Percentiles rank a stretch among this genome's conserved stretches.
These are phyloP conservation scores for Cryptocephalus primarius DNA, from an alignment of 2,888 invertebrate genomes.

Conservation along the genomic window DNA sequence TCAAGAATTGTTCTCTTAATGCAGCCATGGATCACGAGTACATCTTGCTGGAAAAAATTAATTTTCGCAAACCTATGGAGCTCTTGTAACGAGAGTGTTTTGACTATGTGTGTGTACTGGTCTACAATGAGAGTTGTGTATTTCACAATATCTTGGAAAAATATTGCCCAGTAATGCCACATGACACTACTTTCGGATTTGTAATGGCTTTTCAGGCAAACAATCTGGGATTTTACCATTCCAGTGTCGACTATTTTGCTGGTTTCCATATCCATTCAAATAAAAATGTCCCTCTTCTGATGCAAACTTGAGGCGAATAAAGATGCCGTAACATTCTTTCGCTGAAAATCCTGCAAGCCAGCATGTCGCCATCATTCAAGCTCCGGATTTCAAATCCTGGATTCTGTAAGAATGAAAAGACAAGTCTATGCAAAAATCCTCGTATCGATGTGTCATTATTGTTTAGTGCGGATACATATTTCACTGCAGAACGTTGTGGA, in stretches of 20 bases:
- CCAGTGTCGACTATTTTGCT: not conserved
- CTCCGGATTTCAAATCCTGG: not conserved
- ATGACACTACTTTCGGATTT: not conserved
- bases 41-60: no score
- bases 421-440: not conserved
- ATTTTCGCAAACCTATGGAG: no score
- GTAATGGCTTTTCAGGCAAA: not conserved
- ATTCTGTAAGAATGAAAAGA: no score
- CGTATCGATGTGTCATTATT: not conserved
- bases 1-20: no score
- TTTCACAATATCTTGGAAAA: no score
- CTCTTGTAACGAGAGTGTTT: not conserved
- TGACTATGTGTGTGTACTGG: not conserved
- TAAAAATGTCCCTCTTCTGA: no score
- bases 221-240: not conserved
- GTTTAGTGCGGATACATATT: not conserved
- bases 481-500: not conserved
- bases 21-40: no score
- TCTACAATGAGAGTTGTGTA: not conserved
- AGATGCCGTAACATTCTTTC: not conserved
- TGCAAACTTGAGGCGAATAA: not conserved
- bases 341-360: not conserved
- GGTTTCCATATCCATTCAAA: not conserved
- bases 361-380: not conserved
- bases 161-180: no score